Conservation (phyloP, 1,140 invertebrate genomes). For the Monomorium pharaonis region DNA sequence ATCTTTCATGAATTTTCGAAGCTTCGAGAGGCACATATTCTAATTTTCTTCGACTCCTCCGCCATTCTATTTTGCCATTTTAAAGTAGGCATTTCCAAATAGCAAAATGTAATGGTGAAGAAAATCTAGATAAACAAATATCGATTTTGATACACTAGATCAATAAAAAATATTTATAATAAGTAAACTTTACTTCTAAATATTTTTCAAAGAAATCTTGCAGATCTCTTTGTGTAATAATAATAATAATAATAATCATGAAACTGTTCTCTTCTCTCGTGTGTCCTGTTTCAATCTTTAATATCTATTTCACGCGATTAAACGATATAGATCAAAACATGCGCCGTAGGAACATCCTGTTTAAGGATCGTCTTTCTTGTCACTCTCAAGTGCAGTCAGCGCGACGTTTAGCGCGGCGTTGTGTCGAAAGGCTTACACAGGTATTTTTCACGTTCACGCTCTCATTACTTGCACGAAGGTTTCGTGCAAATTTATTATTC, state of each 20-base stretch:
- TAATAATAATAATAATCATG: not conserved
- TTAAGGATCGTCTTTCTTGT: slow-evolving; percentile 11
- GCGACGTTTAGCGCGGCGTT: slow-evolving; percentile 24
- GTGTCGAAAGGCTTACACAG: slow-evolving; percentile 65
- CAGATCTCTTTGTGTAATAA: not conserved
- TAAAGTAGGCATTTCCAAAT: too few relatives aligned
- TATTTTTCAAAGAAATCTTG: too few relatives aligned
- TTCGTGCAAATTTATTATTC: slow-evolving; percentile 75
- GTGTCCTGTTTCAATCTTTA: not conserved
- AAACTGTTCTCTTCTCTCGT: not conserved
- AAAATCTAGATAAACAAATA: too few relatives aligned
- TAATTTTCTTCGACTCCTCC: too few relatives aligned
- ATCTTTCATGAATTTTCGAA: too few relatives aligned
- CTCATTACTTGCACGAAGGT: slow-evolving; percentile 82
- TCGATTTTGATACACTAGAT: too few relatives aligned
- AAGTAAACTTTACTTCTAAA: not conserved
- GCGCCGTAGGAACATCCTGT: not conserved
- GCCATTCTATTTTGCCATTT: too few relatives aligned
- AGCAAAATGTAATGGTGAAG: too few relatives aligned
- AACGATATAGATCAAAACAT: not conserved
- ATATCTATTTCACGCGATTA: not conserved
- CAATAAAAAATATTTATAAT: too few relatives aligned
- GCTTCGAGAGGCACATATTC: too few relatives aligned
- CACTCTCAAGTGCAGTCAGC: slow-evolving; percentile 8
- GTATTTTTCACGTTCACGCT: slow-evolving; percentile 82